phyloP scores from a whole-genome alignment of 2,113 vertebrate genomes.

The Gasterosteus aculeatus region DNA sequence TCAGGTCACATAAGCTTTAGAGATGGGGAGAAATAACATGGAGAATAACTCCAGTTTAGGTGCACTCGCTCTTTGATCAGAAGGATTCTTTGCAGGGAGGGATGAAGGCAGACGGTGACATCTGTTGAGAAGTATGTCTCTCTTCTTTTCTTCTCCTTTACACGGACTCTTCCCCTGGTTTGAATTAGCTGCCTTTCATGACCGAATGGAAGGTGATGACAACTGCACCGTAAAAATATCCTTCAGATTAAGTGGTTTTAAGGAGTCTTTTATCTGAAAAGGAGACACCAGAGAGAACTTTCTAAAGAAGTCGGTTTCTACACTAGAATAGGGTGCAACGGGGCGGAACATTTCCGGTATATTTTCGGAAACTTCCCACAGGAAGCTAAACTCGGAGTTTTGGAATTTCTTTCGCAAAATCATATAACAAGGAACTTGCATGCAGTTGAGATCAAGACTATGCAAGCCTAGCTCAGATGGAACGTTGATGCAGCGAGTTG shows the following conservation, averaged over 20 bases:
- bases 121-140: conserved; percentile 49
- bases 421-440: too few species aligned
- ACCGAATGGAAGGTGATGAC: conserved; percentile 43
- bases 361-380: too few species aligned
- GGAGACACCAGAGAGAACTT: not conserved
- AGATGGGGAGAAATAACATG: conserved; percentile 69
- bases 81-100: conserved; percentile 54
- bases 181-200: conserved; percentile 48
- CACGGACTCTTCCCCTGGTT: conserved; percentile 30
- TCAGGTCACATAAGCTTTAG: conserved; percentile 68
- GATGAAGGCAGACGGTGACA: conserved; percentile 43
- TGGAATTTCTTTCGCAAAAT: too few species aligned
- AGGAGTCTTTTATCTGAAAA: conserved; percentile 16
- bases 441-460: too few species aligned
- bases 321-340: too few species aligned
- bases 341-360: too few species aligned
- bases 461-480: too few species aligned
- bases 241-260: conserved; percentile 29
- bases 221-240: conserved; percentile 32
- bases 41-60: conserved; percentile 53
- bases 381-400: too few species aligned
- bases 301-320: conserved; percentile 1
- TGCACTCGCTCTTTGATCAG: conserved; percentile 66
- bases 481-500: too few species aligned
- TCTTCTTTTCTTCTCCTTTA: conserved; percentile 19